Percentiles rank a stretch among this genome's conserved stretches.
These are phyloP conservation scores for Drosophila aldrichi DNA, from an alignment of 2,888 invertebrate genomes.

Conservation along the genomic window DNA sequence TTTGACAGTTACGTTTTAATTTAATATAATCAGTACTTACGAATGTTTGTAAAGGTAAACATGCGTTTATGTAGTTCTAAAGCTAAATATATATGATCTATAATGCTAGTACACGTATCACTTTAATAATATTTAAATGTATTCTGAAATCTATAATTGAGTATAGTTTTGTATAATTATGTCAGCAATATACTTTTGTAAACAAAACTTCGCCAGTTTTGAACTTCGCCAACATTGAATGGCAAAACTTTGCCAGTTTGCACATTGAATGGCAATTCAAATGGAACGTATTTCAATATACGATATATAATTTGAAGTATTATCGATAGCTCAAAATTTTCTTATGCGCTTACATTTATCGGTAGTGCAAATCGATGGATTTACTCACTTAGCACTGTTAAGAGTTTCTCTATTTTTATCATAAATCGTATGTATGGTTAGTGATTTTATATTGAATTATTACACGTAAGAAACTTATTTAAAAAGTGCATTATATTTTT, in stretches of 20 bases:
- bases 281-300: not conserved
- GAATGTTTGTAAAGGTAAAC: not conserved
- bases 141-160: not conserved
- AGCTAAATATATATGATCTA: not conserved
- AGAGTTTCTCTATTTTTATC: not conserved
- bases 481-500: rapidly evolving
- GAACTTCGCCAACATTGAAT: too few relatives aligned
- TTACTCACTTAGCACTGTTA: not conserved
- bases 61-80: not conserved
- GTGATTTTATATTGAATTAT: too few relatives aligned
- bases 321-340: not conserved
- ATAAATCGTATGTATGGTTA: too few relatives aligned
- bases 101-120: not conserved
- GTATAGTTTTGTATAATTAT: not conserved
- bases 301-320: not conserved
- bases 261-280: not conserved
- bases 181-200: not conserved
- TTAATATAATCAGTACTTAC: not conserved
- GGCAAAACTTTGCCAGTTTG: not conserved
- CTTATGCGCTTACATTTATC: not conserved
- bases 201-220: too few relatives aligned
- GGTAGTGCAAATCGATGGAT: too few relatives aligned
- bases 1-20: not conserved
- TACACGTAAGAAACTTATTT: not conserved
- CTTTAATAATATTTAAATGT: not conserved